Percentiles rank a stretch among this genome's conserved stretches.
phyloP scores from a whole-genome alignment of 1,140 invertebrate genomes.

The Zaprionus inermis region DNA sequence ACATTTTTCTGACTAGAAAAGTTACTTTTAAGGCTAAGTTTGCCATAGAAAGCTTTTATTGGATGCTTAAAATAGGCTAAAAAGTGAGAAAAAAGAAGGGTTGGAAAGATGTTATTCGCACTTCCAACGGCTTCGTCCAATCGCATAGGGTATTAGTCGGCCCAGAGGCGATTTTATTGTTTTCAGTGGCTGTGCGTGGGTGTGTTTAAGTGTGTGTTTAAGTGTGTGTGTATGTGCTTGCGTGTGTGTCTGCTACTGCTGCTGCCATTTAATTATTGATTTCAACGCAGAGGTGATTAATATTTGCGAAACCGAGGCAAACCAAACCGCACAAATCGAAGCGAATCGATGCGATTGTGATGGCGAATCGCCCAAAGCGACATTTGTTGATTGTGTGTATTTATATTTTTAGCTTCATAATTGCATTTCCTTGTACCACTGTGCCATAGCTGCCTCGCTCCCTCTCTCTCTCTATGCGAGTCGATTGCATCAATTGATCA shows the following conservation, averaged over 20 bases:
- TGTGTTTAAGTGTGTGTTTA: background rate
- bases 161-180: conserved; percentile 12
- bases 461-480: background rate
- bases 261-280: conserved; percentile 78
- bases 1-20: no score
- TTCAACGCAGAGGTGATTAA: conserved; percentile 69
- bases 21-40: no score
- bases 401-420: conserved; percentile 67
- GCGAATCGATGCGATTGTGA: conserved; percentile 7
- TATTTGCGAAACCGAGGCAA: conserved; percentile 48
- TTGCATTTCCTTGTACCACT: conserved; percentile 66
- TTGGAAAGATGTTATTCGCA: background rate
- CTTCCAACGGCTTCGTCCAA: background rate
- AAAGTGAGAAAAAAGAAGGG: no score
- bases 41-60: no score
- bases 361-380: conserved; percentile 37
- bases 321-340: conserved; percentile 31
- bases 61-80: no score
- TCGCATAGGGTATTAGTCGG: conserved; percentile 9
- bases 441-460: background rate
- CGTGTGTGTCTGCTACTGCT: conserved; percentile 14
- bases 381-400: conserved; percentile 44
- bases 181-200: background rate
- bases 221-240: background rate
- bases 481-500: background rate